These are phyloP conservation scores for Myodes glareolus DNA, from an alignment of 2,113 vertebrate genomes.

Conservation along the genomic window DNA sequence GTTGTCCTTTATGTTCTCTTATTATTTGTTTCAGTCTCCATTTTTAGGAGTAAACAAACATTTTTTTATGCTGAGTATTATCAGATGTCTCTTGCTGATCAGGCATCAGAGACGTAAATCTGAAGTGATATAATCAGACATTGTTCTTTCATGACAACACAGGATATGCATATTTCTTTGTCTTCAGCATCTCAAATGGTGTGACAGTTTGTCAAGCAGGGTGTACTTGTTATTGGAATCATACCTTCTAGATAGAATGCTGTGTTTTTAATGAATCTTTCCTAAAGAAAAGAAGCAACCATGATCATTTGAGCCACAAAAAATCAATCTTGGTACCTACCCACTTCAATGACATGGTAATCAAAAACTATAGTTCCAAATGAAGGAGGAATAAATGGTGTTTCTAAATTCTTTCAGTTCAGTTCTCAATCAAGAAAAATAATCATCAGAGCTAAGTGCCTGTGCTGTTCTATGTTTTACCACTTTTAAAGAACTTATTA, in stretches of 20 bases:
- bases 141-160: background rate
- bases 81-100: background rate
- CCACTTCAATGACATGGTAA: background rate
- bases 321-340: constrained; percentile 34
- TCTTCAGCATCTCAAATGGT: background rate
- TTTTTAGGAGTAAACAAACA: background rate
- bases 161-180: background rate
- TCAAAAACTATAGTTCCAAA: background rate
- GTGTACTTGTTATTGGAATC: background rate
- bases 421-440: constrained; percentile 69
- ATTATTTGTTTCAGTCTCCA: background rate
- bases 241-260: constrained; percentile 17
- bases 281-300: background rate
- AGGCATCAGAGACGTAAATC: background rate
- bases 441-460: constrained; percentile 46
- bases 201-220: background rate
- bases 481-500: constrained; percentile 14
- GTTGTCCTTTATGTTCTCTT: background rate
- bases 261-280: background rate
- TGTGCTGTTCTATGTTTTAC: constrained; percentile 70
- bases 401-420: constrained; percentile 69
- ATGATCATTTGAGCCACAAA: background rate
- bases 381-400: constrained; percentile 60
- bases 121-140: background rate
- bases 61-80: background rate